Evolutionary conservation across 1,140 invertebrate species (phyloP).

Genomic region (Heliconius nattereri): DNA sequence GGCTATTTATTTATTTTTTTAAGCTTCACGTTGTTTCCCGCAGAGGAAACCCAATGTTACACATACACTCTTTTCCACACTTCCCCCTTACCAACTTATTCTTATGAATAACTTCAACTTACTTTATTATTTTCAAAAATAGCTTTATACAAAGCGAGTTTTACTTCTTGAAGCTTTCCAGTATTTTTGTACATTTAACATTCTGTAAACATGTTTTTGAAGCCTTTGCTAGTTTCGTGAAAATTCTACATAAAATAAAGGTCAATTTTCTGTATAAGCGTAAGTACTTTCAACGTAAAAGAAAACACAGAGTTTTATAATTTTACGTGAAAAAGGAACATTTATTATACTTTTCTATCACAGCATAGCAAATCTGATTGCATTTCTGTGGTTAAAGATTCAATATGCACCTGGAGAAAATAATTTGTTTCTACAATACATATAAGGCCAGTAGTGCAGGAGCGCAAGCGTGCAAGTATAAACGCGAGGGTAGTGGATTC

Average conservation of each 20-base stretch:
- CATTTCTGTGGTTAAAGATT: too few species aligned
- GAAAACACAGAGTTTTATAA: background rate
- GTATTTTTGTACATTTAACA: slow-evolving; percentile 7
- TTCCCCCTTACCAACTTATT: background rate
- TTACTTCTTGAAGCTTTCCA: background rate
- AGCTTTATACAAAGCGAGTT: background rate
- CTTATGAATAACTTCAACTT: background rate
- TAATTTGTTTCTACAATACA: too few species aligned
- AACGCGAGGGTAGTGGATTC: too few species aligned
- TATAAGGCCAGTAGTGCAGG: too few species aligned
- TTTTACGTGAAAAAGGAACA: background rate
- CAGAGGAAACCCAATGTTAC: too few species aligned
- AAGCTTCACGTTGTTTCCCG: too few species aligned
- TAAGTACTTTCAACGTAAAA: background rate
- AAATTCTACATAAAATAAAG: slow-evolving; percentile 6
- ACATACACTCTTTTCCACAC: too few species aligned
- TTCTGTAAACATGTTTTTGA: slow-evolving; percentile 17
- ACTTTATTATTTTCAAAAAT: background rate
- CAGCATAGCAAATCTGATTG: too few species aligned
- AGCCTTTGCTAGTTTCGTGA: slow-evolving; percentile 13
- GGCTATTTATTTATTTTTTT: too few species aligned
- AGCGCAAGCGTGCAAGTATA: too few species aligned
- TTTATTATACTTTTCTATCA: background rate
- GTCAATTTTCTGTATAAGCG: slow-evolving; percentile 3
- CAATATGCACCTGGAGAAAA: too few species aligned